Evolutionary conservation across 2,113 vertebrate species (phyloP).

Genomic region (Channa maculata): DNA sequence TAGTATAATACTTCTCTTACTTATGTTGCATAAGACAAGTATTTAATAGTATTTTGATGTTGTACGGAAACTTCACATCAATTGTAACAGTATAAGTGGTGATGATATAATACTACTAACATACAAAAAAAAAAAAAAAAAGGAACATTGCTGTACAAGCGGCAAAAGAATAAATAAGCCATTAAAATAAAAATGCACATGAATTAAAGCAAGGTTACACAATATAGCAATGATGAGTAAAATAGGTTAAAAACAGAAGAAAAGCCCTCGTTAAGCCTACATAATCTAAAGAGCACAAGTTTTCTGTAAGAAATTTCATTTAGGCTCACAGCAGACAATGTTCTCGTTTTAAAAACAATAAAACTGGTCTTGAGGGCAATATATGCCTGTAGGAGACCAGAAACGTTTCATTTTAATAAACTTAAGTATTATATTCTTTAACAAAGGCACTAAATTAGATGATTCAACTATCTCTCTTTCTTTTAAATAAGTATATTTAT

Average conservation of each 20-base stretch:
- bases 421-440: not conserved
- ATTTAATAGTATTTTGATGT: constrained; percentile 51
- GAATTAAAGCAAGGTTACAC: constrained; percentile 54
- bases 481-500: constrained; percentile 29
- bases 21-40: constrained; percentile 64
- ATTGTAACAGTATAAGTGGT: constrained; percentile 57
- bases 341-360: constrained; percentile 25
- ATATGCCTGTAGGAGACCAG: constrained; percentile 12
- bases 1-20: constrained; percentile 10
- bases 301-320: no score
- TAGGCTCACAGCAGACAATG: not conserved
- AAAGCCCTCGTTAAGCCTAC: constrained; percentile 67
- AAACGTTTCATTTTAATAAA: not conserved
- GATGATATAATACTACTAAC: constrained; percentile 55
- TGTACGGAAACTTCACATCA: constrained; percentile 42
- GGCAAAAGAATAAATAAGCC: constrained; percentile 73
- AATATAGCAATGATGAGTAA: constrained; percentile 45
- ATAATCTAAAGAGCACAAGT: not conserved
- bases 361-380: constrained; percentile 9
- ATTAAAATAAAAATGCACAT: constrained; percentile 64
- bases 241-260: constrained; percentile 44
- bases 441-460: constrained; percentile 67
- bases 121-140: constrained; percentile 4
- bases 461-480: constrained; percentile 27
- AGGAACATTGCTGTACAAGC: constrained; percentile 59